A percentile compares a stretch with the other conserved stretches of the same genome.
These are phyloP conservation scores for Ibycter americanus DNA, from an alignment of 2,797 vertebrate species.

Conservation along the genomic window DNA sequence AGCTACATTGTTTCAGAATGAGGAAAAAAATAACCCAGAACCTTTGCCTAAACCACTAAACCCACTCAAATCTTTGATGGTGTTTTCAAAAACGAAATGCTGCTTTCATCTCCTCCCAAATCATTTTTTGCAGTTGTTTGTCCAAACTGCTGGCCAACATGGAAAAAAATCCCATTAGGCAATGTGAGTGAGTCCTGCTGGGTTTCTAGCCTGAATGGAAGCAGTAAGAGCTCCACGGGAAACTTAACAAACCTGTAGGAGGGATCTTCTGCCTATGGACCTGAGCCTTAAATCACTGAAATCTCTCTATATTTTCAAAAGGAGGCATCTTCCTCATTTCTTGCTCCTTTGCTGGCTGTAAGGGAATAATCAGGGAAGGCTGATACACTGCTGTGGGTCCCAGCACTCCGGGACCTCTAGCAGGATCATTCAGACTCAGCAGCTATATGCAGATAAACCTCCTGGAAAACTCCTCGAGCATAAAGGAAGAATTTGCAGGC, in stretches of 20 bases:
- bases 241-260: neutral
- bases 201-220: neutral
- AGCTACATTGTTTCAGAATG: conserved; percentile 5
- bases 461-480: neutral
- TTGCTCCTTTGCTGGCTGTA: neutral
- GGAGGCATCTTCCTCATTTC: neutral
- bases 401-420: neutral
- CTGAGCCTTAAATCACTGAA: neutral
- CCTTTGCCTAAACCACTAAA: conserved; percentile 23
- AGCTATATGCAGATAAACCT: neutral
- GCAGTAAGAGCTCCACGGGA: neutral
- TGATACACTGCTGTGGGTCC: neutral
- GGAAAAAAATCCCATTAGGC: neutral
- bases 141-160: neutral
- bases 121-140: neutral
- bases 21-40: conserved; percentile 18
- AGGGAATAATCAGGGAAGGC: neutral
- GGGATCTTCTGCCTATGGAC: neutral
- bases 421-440: neutral
- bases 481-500: neutral
- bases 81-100: neutral
- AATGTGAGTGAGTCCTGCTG: neutral
- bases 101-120: conserved; percentile 16
- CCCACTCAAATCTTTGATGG: neutral
- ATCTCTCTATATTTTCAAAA: neutral